These are phyloP conservation scores for Drosophila merina DNA, from an alignment of 2,888 invertebrate genomes.

Conservation along the genomic window DNA sequence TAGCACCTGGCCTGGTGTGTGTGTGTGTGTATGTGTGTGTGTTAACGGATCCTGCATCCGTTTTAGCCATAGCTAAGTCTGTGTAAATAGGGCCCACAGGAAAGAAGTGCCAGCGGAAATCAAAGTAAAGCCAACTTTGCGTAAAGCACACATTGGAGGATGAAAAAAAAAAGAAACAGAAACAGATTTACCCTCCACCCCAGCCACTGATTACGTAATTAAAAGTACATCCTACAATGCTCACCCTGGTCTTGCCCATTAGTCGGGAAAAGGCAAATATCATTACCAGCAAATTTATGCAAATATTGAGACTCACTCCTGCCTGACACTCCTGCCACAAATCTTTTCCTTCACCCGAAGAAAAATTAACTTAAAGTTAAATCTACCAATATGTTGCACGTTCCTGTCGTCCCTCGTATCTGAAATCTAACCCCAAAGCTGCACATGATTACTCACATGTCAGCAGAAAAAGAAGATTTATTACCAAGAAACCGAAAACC, in stretches of 20 bases:
- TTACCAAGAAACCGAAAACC: conserved; percentile 47
- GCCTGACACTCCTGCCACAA: neutral
- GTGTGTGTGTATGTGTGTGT: neutral
- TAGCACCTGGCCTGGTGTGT: conserved; percentile 2
- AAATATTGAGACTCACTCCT: neutral
- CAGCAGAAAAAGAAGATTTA: conserved; percentile 64
- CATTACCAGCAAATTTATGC: conserved; percentile 6
- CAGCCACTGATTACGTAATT: conserved; percentile 63
- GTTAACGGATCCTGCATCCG: conserved; percentile 7
- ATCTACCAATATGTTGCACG: neutral
- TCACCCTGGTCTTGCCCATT: neutral
- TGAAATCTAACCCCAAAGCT: conserved; percentile 23
- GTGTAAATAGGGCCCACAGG: conserved; percentile 44
- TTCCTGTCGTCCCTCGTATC: conserved; percentile 7
- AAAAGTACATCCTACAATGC: conserved; percentile 56
- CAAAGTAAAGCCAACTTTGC: conserved; percentile 45
- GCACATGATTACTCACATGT: conserved; percentile 43
- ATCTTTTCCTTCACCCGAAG: neutral
- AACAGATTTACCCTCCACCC: neutral
- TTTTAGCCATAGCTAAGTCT: conserved; percentile 16
- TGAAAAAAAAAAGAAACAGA: neutral
- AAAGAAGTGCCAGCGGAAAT: conserved; percentile 50
- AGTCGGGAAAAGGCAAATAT: conserved; percentile 9
- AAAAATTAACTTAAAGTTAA: conserved; percentile 23
- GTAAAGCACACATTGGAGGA: neutral